Evolutionary conservation across 2,797 vertebrate genomes (phyloP), one percentile per base, ranked within the genome.

Genomic region (Fistularia tabacaria): DNA sequence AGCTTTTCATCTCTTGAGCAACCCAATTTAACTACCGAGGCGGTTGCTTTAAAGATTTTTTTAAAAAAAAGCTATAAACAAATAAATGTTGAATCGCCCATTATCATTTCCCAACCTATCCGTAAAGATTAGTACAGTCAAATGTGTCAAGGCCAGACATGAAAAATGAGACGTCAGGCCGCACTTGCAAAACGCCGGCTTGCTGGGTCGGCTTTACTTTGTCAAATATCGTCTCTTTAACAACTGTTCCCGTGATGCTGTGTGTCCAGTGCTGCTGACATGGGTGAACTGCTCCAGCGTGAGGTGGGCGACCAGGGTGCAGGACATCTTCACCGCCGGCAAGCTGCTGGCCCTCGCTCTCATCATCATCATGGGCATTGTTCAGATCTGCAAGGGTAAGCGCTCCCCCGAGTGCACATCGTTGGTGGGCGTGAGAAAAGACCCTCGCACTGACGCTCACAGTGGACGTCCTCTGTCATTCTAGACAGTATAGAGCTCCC

Each of bases 261-360:
- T 39, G 54, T 38, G 43, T 46, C 37, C 9, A 92, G 91, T 92
- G 83, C 82, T 97, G 55, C 90, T 97, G 74, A 97, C 95, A 0
- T 97, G 94, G 95, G 91, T 96, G 83, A 97, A 97, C 84, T 96
- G 94, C 74, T 78, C 91, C 77, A 97, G 94, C 0, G 95, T 97
- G 56, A 87, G 94, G 41, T 96, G 94, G 94, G 95, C 95, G 43
- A 97, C 95, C 15, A 88, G 93, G 1, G 94, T 97, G 44, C 95
- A 97, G 88, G 95, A 97, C 73, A 55, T 96, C 9, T 97, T 96
- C 82, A 97, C 95, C 0, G 94, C 94, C 1, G 95, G 95, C 36
- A 96, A 97, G 75, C 91, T 96, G 60, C 88, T 96, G 64, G 94
- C 95, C 8, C 89, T 96, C 49, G 92, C 69, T 36, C 91, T 97